These are phyloP conservation scores for cat (Felis catus) DNA, from an alignment of 2,113 vertebrate species.

Conservation along the genomic window F.catus_Fca126_mat1.0 CM031423.1:6732001-6732500, in stretches of 20 bases:
- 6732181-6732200: accelerated
- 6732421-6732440: background rate
- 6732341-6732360: background rate
- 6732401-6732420: background rate
- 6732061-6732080: background rate
- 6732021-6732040: background rate
- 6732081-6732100: background rate
- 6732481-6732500: background rate
- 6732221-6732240: background rate
- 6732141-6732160: background rate
- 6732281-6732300: background rate
- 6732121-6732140: background rate
- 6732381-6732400: background rate
- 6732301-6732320: too few species aligned
- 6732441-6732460: background rate
- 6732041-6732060: accelerated
- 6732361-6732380: background rate
- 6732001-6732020: background rate
- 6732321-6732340: accelerated
- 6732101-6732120: too few species aligned
- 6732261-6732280: background rate
- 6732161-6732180: background rate
- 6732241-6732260: background rate
- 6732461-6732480: background rate
- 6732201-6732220: background rate